Conservation (phyloP, 53 echinoderm and acorn worm genomes). For the Temnopleurus reevesii region DNA sequence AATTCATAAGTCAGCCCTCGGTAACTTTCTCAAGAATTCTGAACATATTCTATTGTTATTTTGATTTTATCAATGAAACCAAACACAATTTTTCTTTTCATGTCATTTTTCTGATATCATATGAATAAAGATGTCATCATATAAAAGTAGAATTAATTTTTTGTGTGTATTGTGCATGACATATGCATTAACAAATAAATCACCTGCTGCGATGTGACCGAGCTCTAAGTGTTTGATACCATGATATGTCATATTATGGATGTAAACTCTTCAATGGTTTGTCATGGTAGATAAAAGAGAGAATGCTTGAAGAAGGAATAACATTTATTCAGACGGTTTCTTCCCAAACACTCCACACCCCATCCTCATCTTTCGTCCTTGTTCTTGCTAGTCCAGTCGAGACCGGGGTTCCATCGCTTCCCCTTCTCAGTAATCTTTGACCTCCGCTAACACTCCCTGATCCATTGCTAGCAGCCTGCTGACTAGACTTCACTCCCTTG, state of each 20-base stretch:
- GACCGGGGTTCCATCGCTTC: constrained; percentile 54
- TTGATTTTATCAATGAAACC: too few relatives aligned
- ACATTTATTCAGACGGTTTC: constrained; percentile 73
- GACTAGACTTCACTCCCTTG: neutral
- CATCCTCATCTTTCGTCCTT: constrained; percentile 69
- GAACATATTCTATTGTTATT: too few relatives aligned
- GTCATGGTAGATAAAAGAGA: neutral
- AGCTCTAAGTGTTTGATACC: too few relatives aligned
- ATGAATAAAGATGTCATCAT: neutral
- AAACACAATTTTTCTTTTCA: too few relatives aligned
- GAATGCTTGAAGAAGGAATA: neutral
- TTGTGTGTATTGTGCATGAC: too few relatives aligned
- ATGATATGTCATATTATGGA: neutral
- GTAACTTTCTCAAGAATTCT: too few relatives aligned
- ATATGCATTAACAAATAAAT: too few relatives aligned
- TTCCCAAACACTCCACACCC: constrained; percentile 91
- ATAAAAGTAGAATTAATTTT: too few relatives aligned
- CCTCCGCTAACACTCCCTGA: neutral
- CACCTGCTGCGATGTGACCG: too few relatives aligned
- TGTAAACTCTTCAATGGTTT: neutral
- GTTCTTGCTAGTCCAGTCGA: constrained; percentile 56
- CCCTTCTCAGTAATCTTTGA: constrained; percentile 33
- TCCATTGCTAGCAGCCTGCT: neutral
- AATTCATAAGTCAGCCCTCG: too few relatives aligned
- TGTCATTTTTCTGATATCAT: neutral